Percentiles rank a stretch among this genome's conserved stretches.
These are phyloP conservation scores for Aplysia californica DNA, from an alignment of 1,140 invertebrate species.

Conservation along the genomic window DNA sequence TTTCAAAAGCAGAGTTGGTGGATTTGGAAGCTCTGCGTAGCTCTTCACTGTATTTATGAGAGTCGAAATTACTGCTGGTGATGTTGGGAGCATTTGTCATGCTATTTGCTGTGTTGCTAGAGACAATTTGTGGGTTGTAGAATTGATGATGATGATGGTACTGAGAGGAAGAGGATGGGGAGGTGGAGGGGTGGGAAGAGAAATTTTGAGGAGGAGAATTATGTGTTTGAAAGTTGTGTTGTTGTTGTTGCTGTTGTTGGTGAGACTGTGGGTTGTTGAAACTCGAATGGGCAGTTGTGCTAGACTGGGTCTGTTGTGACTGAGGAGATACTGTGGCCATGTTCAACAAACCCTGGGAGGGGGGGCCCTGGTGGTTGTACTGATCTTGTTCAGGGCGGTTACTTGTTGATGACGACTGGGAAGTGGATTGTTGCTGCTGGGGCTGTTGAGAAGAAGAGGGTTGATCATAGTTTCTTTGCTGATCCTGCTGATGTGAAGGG, in stretches of 20 bases:
- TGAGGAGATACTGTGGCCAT: neutral
- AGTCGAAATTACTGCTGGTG: neutral
- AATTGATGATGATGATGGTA: neutral
- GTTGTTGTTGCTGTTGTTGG: slow-evolving; percentile 14
- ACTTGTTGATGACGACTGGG: neutral
- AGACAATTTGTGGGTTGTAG: no score
- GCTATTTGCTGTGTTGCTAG: no score
- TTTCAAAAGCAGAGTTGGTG: slow-evolving; percentile 18
- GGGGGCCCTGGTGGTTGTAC: no score
- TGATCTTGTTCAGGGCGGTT: no score
- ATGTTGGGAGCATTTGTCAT: no score
- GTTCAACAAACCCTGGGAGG: no score
- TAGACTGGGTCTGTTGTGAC: neutral
- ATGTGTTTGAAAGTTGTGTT: slow-evolving; percentile 1
- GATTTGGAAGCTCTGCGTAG: neutral
- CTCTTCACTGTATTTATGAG: slow-evolving; percentile 19
- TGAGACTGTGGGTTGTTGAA: neutral
- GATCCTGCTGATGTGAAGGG: neutral
- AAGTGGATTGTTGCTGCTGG: neutral
- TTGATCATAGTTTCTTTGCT: neutral
- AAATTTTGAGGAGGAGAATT: neutral
- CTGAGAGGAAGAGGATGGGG: no score
- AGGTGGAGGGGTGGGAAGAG: no score
- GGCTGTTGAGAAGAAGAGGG: slow-evolving; percentile 25
- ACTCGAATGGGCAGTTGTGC: neutral